Evolutionary conservation across 1,140 invertebrate species (phyloP), one percentile per base, ranked within the genome.

Genomic region (Ostrea denselamellosa): DNA sequence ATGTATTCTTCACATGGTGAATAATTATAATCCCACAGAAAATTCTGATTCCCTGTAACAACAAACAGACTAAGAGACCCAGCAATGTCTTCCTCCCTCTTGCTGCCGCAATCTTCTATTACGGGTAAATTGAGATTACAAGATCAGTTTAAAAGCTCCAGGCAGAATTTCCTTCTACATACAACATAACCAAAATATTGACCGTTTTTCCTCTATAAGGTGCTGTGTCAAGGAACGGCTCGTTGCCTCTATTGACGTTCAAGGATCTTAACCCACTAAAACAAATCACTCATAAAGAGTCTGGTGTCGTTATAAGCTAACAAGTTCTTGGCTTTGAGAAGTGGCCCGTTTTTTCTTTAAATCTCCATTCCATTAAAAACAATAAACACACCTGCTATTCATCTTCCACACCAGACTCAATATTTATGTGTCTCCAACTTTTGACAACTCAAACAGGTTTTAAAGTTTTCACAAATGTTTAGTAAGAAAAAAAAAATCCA

Each of bases 121-220:
- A 9, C 17, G 22, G 68, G 25, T 28, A 12, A 28, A 34, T 34
- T 34, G 25, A 34, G 68, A 77, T 77, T 77, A 77, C 28, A 34
- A 34, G 68, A 77, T 77, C 65, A 77, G 28, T 25, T 77, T 77
- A 34, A 77, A 77, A 8, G 28, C 68, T 77, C 22, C 28, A 25
- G 28, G 22, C 68, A 77, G 68, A 77, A 77, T 77, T 77, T 77
- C 68, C 68, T 77, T 34, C 28, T 22, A 28, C 12, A 34, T 34
- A 12, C 10, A 77, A 77, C 25, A 77, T 28, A 77, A 77, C 25
- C 10, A 77, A 77, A 77, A 77, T 77, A 77, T 77, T 77, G 68
- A 77, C 68, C 25, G 28, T 77, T 44, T 25, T 22, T 28, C 9
- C 68, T n/a, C 68, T 34, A 10, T 34, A 25, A 28, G 22, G 28